These are phyloP conservation scores for Oryzias sinensis DNA, from an alignment of 2,797 vertebrate species.

Conservation along the genomic window DNA sequence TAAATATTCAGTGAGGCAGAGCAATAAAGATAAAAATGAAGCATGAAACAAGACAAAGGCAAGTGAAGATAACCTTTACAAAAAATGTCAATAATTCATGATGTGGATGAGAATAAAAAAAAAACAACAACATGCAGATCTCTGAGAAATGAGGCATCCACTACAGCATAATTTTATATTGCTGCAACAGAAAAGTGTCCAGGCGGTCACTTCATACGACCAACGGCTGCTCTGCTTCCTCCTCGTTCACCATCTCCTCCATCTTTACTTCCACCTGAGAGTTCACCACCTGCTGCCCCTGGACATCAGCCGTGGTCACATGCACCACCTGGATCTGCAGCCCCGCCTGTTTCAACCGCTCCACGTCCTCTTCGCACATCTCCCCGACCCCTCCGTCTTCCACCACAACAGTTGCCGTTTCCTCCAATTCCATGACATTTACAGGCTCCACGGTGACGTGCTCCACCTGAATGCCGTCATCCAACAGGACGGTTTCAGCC, in stretches of 20 bases:
- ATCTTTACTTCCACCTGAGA: constrained; percentile 84
- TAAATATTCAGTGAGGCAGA: no score
- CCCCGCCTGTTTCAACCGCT: constrained; percentile 77
- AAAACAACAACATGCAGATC: neutral
- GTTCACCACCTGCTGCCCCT: constrained; percentile 82
- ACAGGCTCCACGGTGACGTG: constrained; percentile 91
- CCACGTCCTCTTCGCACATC: constrained; percentile 77
- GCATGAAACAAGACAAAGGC: constrained; percentile 7
- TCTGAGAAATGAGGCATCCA: constrained; percentile 9
- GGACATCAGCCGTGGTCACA: constrained; percentile 58
- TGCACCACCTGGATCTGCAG: constrained; percentile 89
- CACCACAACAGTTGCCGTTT: constrained; percentile 84
- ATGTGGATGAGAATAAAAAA: neutral
- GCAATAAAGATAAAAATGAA: no score
- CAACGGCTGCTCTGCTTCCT: constrained; percentile 49
- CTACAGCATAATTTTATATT: constrained; percentile 9
- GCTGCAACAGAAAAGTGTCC: constrained; percentile 6
- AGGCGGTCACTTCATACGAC: constrained; percentile 49
- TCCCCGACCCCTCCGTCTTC: constrained; percentile 73
- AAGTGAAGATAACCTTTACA: constrained; percentile 48
- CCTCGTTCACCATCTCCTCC: constrained; percentile 64
- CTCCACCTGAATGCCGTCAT: constrained; percentile 81
- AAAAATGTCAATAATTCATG: constrained; percentile 8
- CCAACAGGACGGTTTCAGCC: constrained; percentile 84
- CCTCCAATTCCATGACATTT: constrained; percentile 85